Percentiles rank a stretch among this genome's conserved stretches.
Evolutionary conservation across 2,888 invertebrate species (phyloP).

Genomic region (Rambutsinella grinnellia): DNA sequence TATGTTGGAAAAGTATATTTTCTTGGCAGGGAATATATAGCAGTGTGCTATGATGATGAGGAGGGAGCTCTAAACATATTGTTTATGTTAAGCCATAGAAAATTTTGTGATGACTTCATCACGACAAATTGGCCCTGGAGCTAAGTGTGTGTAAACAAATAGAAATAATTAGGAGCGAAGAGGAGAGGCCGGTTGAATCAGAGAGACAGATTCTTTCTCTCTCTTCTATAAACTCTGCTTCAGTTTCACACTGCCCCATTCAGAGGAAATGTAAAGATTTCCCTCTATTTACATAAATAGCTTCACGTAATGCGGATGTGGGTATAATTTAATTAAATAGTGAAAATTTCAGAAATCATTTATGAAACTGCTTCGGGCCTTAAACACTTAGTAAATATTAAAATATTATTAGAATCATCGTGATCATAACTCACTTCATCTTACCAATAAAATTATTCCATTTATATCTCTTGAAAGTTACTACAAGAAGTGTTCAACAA

Average conservation of each 20-base stretch:
- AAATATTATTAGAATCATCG: too few species aligned
- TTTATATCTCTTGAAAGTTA: too few species aligned
- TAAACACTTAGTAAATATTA: too few species aligned
- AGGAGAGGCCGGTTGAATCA: background rate
- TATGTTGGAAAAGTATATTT: background rate
- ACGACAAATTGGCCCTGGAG: constrained; percentile 21
- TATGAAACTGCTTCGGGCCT: too few species aligned
- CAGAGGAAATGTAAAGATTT: background rate
- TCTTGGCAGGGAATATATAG: background rate
- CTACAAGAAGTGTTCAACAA: constrained; percentile 4
- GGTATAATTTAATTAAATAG: constrained; percentile 5
- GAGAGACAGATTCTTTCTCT: constrained; percentile 15
- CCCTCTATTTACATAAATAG: background rate
- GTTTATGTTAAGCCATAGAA: too few species aligned
- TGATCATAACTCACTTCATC: too few species aligned
- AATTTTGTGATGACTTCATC: too few species aligned
- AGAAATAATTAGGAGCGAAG: background rate
- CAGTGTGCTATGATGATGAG: constrained; percentile 3
- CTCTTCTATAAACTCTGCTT: background rate
- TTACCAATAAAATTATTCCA: too few species aligned
- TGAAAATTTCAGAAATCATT: too few species aligned
- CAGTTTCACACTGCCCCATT: too few species aligned
- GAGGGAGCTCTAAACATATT: too few species aligned
- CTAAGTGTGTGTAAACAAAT: constrained; percentile 27
- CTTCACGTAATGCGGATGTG: background rate